A percentile compares a stretch with the other conserved stretches of the same genome.
phyloP scores from a whole-genome alignment of 2,888 invertebrate genomes.

The Eudemis profundana region DNA sequence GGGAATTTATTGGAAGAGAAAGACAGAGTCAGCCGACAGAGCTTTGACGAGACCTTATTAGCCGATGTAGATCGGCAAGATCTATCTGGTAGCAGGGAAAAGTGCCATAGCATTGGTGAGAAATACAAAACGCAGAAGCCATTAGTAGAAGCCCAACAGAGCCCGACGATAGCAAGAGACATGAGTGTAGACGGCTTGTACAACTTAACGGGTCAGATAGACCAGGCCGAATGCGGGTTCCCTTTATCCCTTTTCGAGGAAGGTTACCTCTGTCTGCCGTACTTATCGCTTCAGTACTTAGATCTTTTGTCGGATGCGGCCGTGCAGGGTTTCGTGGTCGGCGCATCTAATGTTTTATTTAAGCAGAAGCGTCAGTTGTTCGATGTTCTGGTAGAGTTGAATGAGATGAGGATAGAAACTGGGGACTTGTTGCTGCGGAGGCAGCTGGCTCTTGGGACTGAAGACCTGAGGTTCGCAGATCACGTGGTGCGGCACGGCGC shows the following conservation, averaged over 20 bases:
- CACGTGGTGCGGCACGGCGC: slow-evolving; percentile 91
- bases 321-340: slow-evolving; percentile 94
- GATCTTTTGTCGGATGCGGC: slow-evolving; percentile 95
- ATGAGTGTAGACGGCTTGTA: slow-evolving; percentile 87
- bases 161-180: slow-evolving; percentile 88
- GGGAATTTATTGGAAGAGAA: slow-evolving; percentile 77
- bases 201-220: slow-evolving; percentile 88
- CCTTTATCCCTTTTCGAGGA: slow-evolving; percentile 95
- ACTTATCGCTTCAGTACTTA: slow-evolving; percentile 96
- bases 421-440: slow-evolving; percentile 92
- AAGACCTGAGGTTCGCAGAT: slow-evolving; percentile 98
- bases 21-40: slow-evolving; percentile 75
- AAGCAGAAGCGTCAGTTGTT: slow-evolving; percentile 97
- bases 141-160: slow-evolving; percentile 74
- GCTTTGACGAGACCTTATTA: slow-evolving; percentile 74
- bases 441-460: slow-evolving; percentile 95
- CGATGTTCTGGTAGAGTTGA: slow-evolving; percentile 96
- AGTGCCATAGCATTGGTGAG: slow-evolving; percentile 81
- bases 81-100: slow-evolving; percentile 69
- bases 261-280: slow-evolving; percentile 97
- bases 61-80: slow-evolving; percentile 74
- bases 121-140: slow-evolving; percentile 76
- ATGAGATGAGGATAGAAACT: slow-evolving; percentile 93
- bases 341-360: slow-evolving; percentile 99
- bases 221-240: slow-evolving; percentile 92